phyloP scores from a whole-genome alignment of 2,113 vertebrate genomes.

The Capreolus pygargus region DNA sequence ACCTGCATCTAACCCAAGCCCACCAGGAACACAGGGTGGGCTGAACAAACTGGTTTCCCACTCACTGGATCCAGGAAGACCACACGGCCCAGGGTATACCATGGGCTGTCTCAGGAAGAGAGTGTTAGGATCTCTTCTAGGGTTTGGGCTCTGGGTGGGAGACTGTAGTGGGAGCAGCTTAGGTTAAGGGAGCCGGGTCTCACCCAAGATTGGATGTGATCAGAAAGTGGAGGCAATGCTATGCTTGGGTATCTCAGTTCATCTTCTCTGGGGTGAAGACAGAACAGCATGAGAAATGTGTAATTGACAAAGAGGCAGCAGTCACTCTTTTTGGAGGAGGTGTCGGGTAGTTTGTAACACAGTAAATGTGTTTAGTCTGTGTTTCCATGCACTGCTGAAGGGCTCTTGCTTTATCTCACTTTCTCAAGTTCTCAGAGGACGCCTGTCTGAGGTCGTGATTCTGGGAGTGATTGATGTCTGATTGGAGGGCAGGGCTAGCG shows the following conservation, averaged over 20 bases:
- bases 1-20: neutral
- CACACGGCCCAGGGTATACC: accelerated
- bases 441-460: neutral
- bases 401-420: neutral
- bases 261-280: neutral
- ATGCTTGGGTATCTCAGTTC: no score
- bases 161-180: neutral
- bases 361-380: neutral
- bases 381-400: neutral
- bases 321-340: no score
- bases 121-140: neutral
- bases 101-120: neutral
- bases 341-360: accelerated
- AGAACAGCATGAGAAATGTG: neutral
- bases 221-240: neutral
- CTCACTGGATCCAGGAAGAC: neutral
- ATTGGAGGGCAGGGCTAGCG: neutral
- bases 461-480: neutral
- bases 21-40: accelerated
- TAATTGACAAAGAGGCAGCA: no score
- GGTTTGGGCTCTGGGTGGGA: neutral
- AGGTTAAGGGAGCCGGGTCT: accelerated
- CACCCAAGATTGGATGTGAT: neutral
- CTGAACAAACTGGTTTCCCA: neutral
- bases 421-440: neutral